Evolutionary conservation across 2,888 invertebrate genomes (phyloP), one percentile per base, ranked within the genome.

Genomic region (Ennomos erosarius): DNA sequence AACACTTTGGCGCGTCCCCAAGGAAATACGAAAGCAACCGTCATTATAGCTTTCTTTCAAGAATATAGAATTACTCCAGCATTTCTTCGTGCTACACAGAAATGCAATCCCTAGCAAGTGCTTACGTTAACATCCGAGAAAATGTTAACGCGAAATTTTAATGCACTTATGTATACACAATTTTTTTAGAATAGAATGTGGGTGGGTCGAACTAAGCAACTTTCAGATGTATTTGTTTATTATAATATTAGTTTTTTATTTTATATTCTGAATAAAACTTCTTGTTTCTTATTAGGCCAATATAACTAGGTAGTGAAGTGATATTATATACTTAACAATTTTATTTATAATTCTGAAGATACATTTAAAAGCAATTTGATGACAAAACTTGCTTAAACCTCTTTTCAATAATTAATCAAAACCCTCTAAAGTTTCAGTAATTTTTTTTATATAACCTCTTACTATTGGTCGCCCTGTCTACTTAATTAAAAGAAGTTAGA

Each of bases 401-500:
- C 38, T 43, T 47, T 53, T 35, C 40, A 45, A 45, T 52, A 52
- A 52, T 44, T 39, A 49, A 26, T 26, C 34, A 38, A 47, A 47
- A 38, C 26, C 33, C 16, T 40, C 16, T n/a, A 58, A 36, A 10
- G 26, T 16, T 35, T 10, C 9, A 59, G 39, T 45, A 36, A 40
- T 34, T 48, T 43, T 48, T n/a, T 37, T 54, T 36, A 47, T 42
- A 47, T 50, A 55, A 51, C 50, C 42, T 55, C 42, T 50, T 42
- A 16, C 16, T 78, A 80, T 79, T 80, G 74, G 76, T 71, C 67
- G 68, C 70, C 71, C 65, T 74, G 73, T 75, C 71, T 71, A 75
- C 73, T 80, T 79, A 81, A 81, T 84, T 80, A 83, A 81, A 76
- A 62, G 73, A 81, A 55, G 75, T 82, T 82, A 68, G 68, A 73